Conservation (phyloP, 92 coral and sea anemone species). For the Porites rus region DNA sequence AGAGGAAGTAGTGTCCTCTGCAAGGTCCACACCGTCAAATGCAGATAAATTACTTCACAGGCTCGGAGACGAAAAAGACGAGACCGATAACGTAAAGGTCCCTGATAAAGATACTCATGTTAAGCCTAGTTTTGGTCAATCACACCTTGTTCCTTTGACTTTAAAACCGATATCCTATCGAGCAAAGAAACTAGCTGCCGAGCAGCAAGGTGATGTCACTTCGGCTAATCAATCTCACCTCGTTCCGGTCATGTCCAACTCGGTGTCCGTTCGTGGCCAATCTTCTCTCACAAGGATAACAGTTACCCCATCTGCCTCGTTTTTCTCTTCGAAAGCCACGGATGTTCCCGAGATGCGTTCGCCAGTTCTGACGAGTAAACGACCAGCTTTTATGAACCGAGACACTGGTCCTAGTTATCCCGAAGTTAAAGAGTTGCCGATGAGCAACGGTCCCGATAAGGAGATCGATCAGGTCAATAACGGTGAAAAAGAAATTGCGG, state of each 20-base stretch:
- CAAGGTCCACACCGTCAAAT: neutral
- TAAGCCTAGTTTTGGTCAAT: neutral
- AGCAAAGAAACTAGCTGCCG: constrained; percentile 15
- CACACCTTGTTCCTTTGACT: neutral
- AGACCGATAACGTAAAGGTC: constrained; percentile 16
- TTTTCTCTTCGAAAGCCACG: neutral
- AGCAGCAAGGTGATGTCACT: neutral
- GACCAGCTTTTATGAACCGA: constrained; percentile 45
- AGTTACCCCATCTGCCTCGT: constrained; percentile 37
- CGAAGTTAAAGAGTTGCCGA: neutral
- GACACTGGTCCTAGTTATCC: constrained; percentile 11
- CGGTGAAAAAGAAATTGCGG: neutral
- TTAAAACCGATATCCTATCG: constrained; percentile 36
- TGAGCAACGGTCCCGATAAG: neutral
- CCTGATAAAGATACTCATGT: neutral
- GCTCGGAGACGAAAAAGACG: neutral
- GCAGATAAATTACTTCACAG: neutral
- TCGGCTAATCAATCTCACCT: constrained; percentile 13
- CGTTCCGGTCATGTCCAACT: constrained; percentile 26
- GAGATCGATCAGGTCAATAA: neutral
- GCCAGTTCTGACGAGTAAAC: constrained; percentile 62
- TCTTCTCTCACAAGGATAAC: constrained; percentile 45
- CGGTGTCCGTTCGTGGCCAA: constrained; percentile 48
- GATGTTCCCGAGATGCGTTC: constrained; percentile 50
- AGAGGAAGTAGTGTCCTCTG: neutral